Percentiles rank a stretch among this genome's conserved stretches.
Evolutionary conservation across 2,113 vertebrate species (phyloP).

Genomic region (Amia ocellicauda): DNA sequence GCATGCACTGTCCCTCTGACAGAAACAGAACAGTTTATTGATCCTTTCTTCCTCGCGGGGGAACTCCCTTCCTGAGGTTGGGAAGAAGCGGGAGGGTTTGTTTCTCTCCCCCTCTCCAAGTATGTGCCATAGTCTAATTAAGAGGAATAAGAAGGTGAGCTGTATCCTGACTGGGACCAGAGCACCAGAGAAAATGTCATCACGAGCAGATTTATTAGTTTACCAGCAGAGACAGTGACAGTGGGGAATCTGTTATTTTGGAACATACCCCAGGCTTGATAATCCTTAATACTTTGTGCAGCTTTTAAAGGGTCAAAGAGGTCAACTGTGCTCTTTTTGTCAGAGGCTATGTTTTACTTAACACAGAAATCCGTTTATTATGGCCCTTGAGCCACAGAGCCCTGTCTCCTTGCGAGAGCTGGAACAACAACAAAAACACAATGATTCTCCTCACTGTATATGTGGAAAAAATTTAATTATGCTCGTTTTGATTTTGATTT

Average conservation of each 20-base stretch:
- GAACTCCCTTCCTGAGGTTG: slow-evolving; percentile 83
- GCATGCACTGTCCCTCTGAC: slow-evolving; percentile 44
- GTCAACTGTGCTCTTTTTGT: neutral
- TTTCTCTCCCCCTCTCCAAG: slow-evolving; percentile 37
- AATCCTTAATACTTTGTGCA: neutral
- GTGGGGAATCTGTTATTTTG: slow-evolving; percentile 39
- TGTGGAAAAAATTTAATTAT: too few relatives aligned
- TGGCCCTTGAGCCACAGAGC: neutral
- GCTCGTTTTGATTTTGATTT: too few relatives aligned
- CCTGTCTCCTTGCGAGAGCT: neutral
- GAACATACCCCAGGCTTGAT: slow-evolving; percentile 11
- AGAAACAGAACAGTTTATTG: slow-evolving; percentile 56
- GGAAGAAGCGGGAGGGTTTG: slow-evolving; percentile 45
- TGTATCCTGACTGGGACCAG: slow-evolving; percentile 66
- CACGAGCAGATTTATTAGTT: slow-evolving; percentile 59
- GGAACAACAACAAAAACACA: neutral
- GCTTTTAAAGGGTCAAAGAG: neutral
- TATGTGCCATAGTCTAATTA: slow-evolving; percentile 53
- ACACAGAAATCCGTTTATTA: neutral
- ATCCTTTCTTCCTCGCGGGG: slow-evolving; percentile 61
- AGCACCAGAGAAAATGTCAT: slow-evolving; percentile 68
- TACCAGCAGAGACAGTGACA: slow-evolving; percentile 32
- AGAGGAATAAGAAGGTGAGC: slow-evolving; percentile 56
- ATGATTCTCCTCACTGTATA: too few relatives aligned
- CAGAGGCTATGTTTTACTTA: slow-evolving; percentile 19